phyloP scores from a whole-genome alignment of 2,797 vertebrate genomes.

The Enteromius fasciolatus region DNA sequence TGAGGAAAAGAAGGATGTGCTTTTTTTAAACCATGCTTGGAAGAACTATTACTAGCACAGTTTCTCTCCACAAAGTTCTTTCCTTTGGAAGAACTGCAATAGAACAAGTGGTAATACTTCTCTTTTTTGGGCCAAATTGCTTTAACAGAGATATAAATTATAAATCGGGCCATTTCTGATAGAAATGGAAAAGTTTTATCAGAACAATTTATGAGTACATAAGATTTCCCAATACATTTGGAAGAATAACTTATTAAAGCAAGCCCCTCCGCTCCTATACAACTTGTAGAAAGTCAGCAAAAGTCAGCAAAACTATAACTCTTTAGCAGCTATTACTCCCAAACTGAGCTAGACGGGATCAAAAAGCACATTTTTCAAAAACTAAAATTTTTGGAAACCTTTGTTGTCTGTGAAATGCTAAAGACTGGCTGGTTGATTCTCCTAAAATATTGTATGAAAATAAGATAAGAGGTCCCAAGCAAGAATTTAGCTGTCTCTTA shows the following conservation, averaged over 20 bases:
- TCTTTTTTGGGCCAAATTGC: not conserved
- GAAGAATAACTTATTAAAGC: not conserved
- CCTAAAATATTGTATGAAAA: not conserved
- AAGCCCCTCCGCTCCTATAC: not conserved
- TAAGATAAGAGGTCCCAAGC: not conserved
- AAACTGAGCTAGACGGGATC: not conserved
- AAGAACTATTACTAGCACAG: conserved; percentile 5
- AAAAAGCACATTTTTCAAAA: not conserved
- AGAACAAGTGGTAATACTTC: not conserved
- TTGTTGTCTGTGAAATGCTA: not conserved
- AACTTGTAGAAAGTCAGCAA: not conserved
- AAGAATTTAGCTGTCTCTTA: not conserved
- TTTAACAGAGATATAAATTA: not conserved
- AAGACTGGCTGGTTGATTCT: not conserved
- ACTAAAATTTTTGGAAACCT: not conserved
- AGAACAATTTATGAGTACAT: not conserved
- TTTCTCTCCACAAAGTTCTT: conserved; percentile 12
- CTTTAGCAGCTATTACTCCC: not conserved
- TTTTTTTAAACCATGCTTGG: conserved; percentile 29
- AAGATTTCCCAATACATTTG: not conserved
- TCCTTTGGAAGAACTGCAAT: conserved; percentile 5
- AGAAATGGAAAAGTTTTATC: not conserved
- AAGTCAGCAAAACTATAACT: not conserved
- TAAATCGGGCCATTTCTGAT: not conserved
- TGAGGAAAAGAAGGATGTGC: conserved; percentile 29